Percentiles rank a stretch among this genome's conserved stretches.
Conservation (phyloP, 1,140 invertebrate species). For the Drosophila mojavensis region DNA sequence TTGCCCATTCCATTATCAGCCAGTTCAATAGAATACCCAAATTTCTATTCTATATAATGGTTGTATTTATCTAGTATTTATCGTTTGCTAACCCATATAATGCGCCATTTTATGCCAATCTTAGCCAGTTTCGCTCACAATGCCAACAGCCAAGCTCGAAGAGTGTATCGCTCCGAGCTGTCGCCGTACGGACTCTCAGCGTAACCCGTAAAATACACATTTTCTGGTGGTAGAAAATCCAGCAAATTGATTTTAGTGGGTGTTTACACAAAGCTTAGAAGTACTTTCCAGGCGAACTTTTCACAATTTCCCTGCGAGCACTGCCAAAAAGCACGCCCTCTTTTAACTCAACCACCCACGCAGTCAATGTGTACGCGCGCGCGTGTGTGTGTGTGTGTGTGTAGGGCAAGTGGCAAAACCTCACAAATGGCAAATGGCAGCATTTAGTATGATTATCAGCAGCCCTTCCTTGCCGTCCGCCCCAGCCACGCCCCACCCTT, state of each 20-base stretch:
- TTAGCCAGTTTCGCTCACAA: conserved; percentile 18
- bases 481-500: conserved; percentile 7
- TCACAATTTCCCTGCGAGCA: conserved; percentile 72
- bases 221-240: conserved; percentile 82
- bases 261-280: conserved; percentile 83
- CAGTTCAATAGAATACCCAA: background rate
- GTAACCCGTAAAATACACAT: conserved; percentile 80
- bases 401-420: conserved; percentile 61
- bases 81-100: conserved; percentile 21
- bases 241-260: conserved; percentile 84
- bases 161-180: background rate
- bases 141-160: background rate
- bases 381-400: background rate
- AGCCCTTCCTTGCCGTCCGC: conserved; percentile 33
- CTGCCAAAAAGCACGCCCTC: conserved; percentile 52
- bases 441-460: conserved; percentile 81
- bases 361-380: background rate
- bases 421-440: conserved; percentile 84
- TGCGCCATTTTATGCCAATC: conserved; percentile 37
- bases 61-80: conserved; percentile 22
- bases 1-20: background rate
- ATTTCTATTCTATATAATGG: conserved; percentile 12
- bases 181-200: conserved; percentile 37
- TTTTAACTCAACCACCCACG: conserved; percentile 27
- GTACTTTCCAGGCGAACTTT: conserved; percentile 73